Evolutionary conservation across 2,888 invertebrate genomes (phyloP), one percentile per base, ranked within the genome.

Genomic region (Patella pellucida): DNA sequence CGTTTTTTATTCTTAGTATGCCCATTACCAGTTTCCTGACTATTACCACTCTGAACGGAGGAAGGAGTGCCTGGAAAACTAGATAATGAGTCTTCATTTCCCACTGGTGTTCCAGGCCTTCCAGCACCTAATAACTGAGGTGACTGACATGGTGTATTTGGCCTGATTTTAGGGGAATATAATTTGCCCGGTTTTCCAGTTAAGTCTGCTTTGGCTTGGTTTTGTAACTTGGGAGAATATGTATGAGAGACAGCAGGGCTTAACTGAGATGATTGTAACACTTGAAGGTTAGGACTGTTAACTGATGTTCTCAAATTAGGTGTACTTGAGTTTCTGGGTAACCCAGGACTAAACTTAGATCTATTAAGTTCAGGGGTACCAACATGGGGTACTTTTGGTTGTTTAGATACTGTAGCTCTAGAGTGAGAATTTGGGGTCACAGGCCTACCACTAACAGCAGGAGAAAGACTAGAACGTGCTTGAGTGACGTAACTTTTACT

Each of bases 61-160:
- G 74, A 73, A 4, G 81, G 78, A 16, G 78, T 78, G n/a, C 74
- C 50, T 11, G 77, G 77, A 73, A 79, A 78, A 62, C 82, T 79
- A 7, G 76, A 68, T 68, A 77, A 76, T 7, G 76, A 77, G 71
- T 76, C 79, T 31, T 78, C 78, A 75, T 76, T 73, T 19, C 19
- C 68, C 16, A 15, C n/a, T 54, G 68, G 41, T 3, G 52, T 52
- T 69, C 11, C 41, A 52, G 72, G 19, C 16, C 62, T n/a, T 27
- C 73, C 71, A 71, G 31, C 51, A 62, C 52, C 71, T 69, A 54
- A 69, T 27, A 71, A 69, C 15, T 71, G 52, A 27, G 23, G 52
- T 71, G 56, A 73, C 67, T 73, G 75, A 14, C 56, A 67, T 51
- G 50, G n/a, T 19, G 68, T 52, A 15, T 50, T 52, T 27, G 52